Evolutionary conservation across 2,888 invertebrate genomes (phyloP), one percentile per base, ranked within the genome.

Genomic region (Macaria notata): DNA sequence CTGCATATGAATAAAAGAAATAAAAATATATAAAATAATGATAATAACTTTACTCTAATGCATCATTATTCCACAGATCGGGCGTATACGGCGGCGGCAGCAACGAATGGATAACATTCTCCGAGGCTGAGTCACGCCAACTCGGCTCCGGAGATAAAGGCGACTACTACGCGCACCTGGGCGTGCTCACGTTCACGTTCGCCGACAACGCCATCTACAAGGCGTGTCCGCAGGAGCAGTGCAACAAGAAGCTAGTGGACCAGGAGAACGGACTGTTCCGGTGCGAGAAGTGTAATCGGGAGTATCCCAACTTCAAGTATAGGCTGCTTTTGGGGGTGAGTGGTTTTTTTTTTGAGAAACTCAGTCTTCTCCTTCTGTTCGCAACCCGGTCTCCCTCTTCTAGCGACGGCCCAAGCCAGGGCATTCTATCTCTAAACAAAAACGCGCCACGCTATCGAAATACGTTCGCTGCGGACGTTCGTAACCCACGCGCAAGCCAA

Each of bases 201-300:
- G 92, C 94, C 5, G 97, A 98, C 61, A 98, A 97, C 81, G 94
- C 95, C 3, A 86, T 98, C 53, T 99, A 99, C 86, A 96, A 96
- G 87, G 96, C 99, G 0, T 99, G 99, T 70, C 96, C 98, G 0
- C 93, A 94, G 49, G 94, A 95, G 1, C 94, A 94, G 51, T 99
- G 99, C 85, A 98, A 98, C 81, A 99, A 99, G 86, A 99, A 99
- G 85, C 92, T 99, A 0, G 90, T 97, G 6, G 98, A 99, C 81
- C 94, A 95, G 74, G 95, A 95, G 64, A 97, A 97, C 74, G 97
- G 97, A 0, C 92, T 95, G 77, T 99, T 94, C 85, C 93, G 98
- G 52, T 99, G 99, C 84, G 99, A 99, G 82, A 99, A 99, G 84
- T 99, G 99, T 81, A 94, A 95, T 73, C 92, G 94, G 54, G 97